A percentile compares a stretch with the other conserved stretches of the same genome.
Evolutionary conservation across 2,113 vertebrate genomes (phyloP).

Genomic region (Tetraodon nigroviridis): DNA sequence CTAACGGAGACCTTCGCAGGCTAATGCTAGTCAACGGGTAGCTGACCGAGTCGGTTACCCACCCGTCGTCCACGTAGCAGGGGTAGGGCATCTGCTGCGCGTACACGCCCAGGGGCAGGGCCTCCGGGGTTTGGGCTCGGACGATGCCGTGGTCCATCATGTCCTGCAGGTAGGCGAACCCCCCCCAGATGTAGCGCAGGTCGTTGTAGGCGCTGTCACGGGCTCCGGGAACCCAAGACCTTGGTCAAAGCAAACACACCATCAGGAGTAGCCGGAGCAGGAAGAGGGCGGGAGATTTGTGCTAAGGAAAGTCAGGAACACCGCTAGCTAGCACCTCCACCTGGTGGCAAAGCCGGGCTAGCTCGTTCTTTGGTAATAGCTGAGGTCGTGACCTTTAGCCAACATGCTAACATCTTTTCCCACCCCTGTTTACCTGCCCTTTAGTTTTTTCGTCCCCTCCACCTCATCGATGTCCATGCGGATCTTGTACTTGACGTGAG

Average conservation of each 20-base stretch:
- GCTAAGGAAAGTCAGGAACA: no score
- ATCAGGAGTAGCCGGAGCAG: neutral
- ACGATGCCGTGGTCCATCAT: slow-evolving; percentile 90
- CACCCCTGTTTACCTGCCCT: slow-evolving; percentile 74
- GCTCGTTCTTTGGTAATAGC: no score
- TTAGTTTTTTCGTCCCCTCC: slow-evolving; percentile 84
- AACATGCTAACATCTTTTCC: no score
- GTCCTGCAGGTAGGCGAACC: slow-evolving; percentile 92
- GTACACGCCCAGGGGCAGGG: slow-evolving; percentile 84
- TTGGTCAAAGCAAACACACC: slow-evolving; percentile 65
- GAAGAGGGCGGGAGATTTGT: no score
- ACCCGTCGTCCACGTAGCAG: slow-evolving; percentile 91
- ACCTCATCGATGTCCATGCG: slow-evolving; percentile 94
- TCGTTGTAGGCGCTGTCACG: slow-evolving; percentile 88
- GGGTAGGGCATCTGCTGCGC: slow-evolving; percentile 97
- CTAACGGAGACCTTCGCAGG: neutral
- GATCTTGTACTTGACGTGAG: slow-evolving; percentile 90
- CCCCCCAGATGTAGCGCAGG: slow-evolving; percentile 92
- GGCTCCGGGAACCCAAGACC: slow-evolving; percentile 92
- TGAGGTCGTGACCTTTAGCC: no score
- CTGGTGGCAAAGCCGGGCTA: no score
- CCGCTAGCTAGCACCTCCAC: no score
- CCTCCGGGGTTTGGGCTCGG: slow-evolving; percentile 73
- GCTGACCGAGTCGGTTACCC: slow-evolving; percentile 59
- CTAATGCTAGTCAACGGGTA: no score